Evolutionary conservation across 2,888 invertebrate genomes (phyloP), one percentile per base, ranked within the genome.

Genomic region (Masnerella sp.): DNA sequence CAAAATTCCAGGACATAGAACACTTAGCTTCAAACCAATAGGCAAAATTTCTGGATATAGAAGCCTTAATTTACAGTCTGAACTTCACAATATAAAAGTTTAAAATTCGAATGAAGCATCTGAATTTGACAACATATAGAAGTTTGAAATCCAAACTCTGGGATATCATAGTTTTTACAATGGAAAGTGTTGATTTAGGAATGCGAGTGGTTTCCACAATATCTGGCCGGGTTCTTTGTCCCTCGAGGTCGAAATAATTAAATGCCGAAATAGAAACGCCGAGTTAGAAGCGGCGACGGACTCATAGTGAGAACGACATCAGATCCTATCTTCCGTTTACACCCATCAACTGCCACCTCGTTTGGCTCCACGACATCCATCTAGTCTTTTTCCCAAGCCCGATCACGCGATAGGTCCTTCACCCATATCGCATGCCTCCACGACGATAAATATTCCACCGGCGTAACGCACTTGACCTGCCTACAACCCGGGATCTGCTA

Each of bases 281-380:
- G 25, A 49, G 71, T 61, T 70, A 65, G 64, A 47, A 72, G 69
- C 54, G 68, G 52, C 61, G 52, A 65, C 68, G 34, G 47, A 42
- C 42, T 52, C 52, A 36, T 61, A 64, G 69, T 72, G 76, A 76
- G 70, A 73, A 70, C 67, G 65, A 82, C 81, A 81, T 64, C 76
- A 83, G 85, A 85, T 85, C 77, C 77, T 84, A 85, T 85, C 85
- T 83, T 78, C 79, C 83, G 82, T 84, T 85, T 85, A 85, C 84
- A 85, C 85, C 84, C 82, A 84, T 84, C 84, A 82, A 79, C 82
- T 83, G 83, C 82, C 85, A 85, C 84, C 79, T 81, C 77, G 75
- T 70, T 76, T 74, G 73, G 71, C 70, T 74, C 79, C 72, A 76
- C 72, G 77, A 78, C 79, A 81, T 81, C 79, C 77, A 78, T 79